Evolutionary conservation across 2,113 vertebrate species (phyloP).

Genomic region (Aspidoscelis tigris): DNA sequence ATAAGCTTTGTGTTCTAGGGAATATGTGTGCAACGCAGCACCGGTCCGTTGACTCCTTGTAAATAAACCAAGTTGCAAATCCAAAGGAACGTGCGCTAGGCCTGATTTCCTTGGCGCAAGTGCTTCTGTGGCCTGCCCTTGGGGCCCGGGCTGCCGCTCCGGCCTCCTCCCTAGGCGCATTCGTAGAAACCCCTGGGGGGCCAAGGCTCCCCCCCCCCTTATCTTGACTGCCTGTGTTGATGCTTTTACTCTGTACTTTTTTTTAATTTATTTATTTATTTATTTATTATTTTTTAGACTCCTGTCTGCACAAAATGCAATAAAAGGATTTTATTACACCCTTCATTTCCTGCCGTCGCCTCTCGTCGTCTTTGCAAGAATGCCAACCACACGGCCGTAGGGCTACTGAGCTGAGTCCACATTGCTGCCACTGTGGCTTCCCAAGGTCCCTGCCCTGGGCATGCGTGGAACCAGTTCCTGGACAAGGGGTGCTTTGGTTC

Average conservation of each 20-base stretch:
- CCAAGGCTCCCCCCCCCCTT: constrained; percentile 83
- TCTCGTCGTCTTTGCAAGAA: constrained; percentile 33
- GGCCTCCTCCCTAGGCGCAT: constrained; percentile 83
- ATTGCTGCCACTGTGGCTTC: too few species aligned
- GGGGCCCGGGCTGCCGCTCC: constrained; percentile 60
- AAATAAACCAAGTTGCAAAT: constrained; percentile 82
- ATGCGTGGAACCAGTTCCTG: too few species aligned
- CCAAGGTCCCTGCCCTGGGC: too few species aligned
- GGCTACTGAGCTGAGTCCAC: background rate
- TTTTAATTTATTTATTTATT: constrained; percentile 82
- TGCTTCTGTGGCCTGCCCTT: constrained; percentile 76
- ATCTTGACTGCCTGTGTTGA: constrained; percentile 94
- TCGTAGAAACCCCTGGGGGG: constrained; percentile 75
- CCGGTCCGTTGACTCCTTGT: constrained; percentile 80
- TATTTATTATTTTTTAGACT: constrained; percentile 99
- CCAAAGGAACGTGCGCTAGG: constrained; percentile 81
- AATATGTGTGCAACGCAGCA: constrained; percentile 80
- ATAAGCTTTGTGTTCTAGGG: constrained; percentile 83
- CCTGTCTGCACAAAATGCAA: constrained; percentile 99
- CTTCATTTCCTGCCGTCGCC: constrained; percentile 54
- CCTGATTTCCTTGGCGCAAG: constrained; percentile 91
- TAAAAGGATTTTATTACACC: constrained; percentile 99
- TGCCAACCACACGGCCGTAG: background rate
- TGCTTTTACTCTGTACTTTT: constrained; percentile 86
- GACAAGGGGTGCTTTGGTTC: too few species aligned